phyloP scores from a whole-genome alignment of 2,888 invertebrate species.

The Ophion obscuratus region DNA sequence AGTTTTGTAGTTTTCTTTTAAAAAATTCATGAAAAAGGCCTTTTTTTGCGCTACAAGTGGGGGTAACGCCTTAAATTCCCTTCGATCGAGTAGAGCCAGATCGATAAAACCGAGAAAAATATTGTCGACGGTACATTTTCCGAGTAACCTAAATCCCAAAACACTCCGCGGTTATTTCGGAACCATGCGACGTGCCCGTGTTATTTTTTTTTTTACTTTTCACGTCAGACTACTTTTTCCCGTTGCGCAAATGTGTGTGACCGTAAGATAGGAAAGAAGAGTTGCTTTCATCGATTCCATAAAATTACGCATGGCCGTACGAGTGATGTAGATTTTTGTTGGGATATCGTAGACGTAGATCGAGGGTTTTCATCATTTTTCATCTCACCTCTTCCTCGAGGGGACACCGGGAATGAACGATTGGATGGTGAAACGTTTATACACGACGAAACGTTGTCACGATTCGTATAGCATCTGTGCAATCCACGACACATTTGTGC shows the following conservation, averaged over 20 bases:
- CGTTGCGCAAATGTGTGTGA: background rate
- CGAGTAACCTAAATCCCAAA: background rate
- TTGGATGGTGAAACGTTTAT: background rate
- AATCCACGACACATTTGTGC: constrained; percentile 76
- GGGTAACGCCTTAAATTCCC: too few relatives aligned
- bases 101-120: background rate
- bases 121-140: background rate
- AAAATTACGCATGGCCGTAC: constrained; percentile 2
- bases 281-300: constrained; percentile 7
- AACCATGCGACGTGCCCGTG: background rate
- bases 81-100: too few relatives aligned
- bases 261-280: background rate
- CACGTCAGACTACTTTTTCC: background rate
- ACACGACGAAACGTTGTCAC: constrained; percentile 44
- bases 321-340: constrained; percentile 16
- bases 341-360: background rate
- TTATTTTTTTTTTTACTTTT: background rate
- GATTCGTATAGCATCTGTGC: constrained; percentile 72
- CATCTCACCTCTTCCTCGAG: constrained; percentile 7
- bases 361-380: constrained; percentile 42
- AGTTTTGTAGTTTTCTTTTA: too few relatives aligned
- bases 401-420: constrained; percentile 7
- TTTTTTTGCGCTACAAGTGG: too few relatives aligned
- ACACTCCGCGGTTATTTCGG: background rate
- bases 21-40: too few relatives aligned